Percentiles rank a stretch among this genome's conserved stretches.
These are phyloP conservation scores for Motacilla alba DNA, from an alignment of 2,113 vertebrate genomes.

Conservation along the genomic window DNA sequence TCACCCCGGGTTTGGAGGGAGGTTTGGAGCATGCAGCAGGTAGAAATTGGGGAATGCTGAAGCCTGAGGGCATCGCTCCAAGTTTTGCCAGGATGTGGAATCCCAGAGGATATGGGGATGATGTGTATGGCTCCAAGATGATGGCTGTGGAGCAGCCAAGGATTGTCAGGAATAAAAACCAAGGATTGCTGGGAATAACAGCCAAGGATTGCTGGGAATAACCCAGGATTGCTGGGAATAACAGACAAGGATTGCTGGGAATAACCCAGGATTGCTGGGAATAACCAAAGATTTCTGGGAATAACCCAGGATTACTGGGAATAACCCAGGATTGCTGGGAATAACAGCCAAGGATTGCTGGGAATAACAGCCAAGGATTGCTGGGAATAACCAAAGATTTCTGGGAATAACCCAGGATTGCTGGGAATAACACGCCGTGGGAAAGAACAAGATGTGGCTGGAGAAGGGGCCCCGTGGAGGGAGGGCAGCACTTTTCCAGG, in stretches of 20 bases:
- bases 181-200: not conserved
- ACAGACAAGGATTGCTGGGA: not conserved
- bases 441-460: not conserved
- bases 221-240: not conserved
- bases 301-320: not conserved
- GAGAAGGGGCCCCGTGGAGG: not conserved
- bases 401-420: not conserved
- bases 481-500: not conserved
- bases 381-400: not conserved
- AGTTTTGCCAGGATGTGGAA: not conserved
- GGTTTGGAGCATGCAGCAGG: not conserved
- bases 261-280: too few relatives aligned
- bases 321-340: not conserved
- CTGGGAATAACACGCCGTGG: rapidly evolving
- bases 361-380: not conserved
- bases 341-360: not conserved
- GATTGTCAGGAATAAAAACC: not conserved
- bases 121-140: rapidly evolving
- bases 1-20: not conserved
- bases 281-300: not conserved
- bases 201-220: not conserved
- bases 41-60: not conserved
- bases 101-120: not conserved
- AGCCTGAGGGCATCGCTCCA: rapidly evolving
- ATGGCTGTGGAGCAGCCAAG: not conserved